A percentile compares a stretch with the other conserved stretches of the same genome.
Conservation (phyloP, 2,888 invertebrate genomes). For the Drosophila kanekoi region DNA sequence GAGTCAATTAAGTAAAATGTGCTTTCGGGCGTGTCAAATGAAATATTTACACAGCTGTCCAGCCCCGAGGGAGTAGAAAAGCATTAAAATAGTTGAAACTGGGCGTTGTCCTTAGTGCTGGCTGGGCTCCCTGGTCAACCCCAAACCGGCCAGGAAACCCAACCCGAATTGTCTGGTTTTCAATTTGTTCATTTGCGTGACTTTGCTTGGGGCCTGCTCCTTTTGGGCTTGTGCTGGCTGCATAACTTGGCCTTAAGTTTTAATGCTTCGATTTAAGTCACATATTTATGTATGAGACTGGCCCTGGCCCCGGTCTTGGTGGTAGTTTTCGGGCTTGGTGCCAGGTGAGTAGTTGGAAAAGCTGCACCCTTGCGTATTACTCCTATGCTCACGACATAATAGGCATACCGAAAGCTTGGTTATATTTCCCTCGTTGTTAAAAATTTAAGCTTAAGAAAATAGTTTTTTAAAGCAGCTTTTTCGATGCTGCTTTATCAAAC, state of each 20-base stretch:
- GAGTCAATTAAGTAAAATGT: conserved; percentile 66
- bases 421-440: too few species aligned
- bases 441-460: too few species aligned
- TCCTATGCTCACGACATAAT: too few species aligned
- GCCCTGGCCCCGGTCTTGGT: conserved; percentile 15
- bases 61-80: conserved; percentile 20
- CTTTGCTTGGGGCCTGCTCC: conserved; percentile 27
- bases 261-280: conserved; percentile 52
- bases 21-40: conserved; percentile 45
- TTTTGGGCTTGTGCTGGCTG: conserved; percentile 13
- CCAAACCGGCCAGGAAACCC: conserved; percentile 8
- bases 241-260: conserved; percentile 42
- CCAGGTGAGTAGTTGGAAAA: too few species aligned
- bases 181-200: conserved; percentile 57
- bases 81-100: conserved; percentile 51
- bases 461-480: not conserved
- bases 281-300: conserved; percentile 29
- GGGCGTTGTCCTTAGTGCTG: conserved; percentile 50
- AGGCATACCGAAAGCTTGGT: too few species aligned
- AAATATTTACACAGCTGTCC: conserved; percentile 58
- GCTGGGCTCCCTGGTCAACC: conserved; percentile 7
- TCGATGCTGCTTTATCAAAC: too few species aligned
- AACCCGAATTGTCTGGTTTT: conserved; percentile 22
- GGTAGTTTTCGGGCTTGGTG: too few species aligned
- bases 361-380: too few species aligned